These are phyloP conservation scores for Hirudinaria manillensis DNA, from an alignment of 2,888 invertebrate genomes.

Conservation along the genomic window DNA sequence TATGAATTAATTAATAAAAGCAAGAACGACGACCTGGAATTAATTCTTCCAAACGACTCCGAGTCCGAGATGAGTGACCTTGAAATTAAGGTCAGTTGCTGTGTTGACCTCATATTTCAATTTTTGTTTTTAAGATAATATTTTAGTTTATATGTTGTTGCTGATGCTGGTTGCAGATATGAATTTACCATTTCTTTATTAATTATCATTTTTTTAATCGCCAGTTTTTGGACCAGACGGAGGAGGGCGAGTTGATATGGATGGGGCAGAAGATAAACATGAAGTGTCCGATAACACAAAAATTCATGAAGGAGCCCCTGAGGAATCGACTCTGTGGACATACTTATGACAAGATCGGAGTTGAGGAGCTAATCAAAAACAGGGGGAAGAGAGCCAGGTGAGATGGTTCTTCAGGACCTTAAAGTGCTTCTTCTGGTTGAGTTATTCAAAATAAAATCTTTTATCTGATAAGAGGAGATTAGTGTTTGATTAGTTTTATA, in stretches of 20 bases:
- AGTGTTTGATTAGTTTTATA: neutral
- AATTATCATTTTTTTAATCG: too few relatives aligned
- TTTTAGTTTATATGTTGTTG: neutral
- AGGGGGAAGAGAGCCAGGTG: conserved; percentile 38
- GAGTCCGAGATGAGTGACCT: conserved; percentile 20
- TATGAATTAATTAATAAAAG: neutral
- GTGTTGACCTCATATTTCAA: too few relatives aligned
- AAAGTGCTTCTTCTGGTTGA: neutral
- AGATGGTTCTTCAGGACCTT: neutral
- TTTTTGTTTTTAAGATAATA: too few relatives aligned
- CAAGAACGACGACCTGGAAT: conserved; percentile 23
- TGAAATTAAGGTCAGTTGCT: neutral
- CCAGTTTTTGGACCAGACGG: neutral
- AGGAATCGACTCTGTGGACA: conserved; percentile 38
- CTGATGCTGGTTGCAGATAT: neutral
- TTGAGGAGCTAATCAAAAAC: conserved; percentile 36
- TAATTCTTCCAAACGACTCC: conserved; percentile 21
- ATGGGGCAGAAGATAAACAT: conserved; percentile 11
- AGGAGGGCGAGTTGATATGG: neutral
- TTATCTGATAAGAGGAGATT: too few relatives aligned
- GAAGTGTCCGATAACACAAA: conserved; percentile 39
- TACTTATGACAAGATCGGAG: conserved; percentile 38
- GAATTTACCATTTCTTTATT: too few relatives aligned
- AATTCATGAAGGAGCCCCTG: conserved; percentile 36
- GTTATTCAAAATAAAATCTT: too few relatives aligned